Base-by-base conservation (phyloP, 2,888 invertebrate species). In the Nebria salina region DNA sequence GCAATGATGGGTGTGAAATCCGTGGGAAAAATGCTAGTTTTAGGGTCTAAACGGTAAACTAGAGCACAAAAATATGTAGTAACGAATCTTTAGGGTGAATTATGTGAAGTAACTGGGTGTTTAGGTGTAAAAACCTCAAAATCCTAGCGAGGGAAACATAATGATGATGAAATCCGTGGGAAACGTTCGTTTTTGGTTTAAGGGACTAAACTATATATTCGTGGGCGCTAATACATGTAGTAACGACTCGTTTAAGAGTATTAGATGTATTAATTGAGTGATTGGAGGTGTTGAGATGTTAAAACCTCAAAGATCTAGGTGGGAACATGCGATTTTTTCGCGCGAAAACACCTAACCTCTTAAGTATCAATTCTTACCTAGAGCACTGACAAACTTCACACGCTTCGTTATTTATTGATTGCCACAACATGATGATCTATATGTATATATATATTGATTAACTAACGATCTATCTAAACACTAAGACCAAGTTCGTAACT, bases 311-410 rank as follows among this genome's bases (percentile, higher is more conserved):
- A 54, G 54, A 54, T 54, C 54, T 15, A 79, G 66, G 74, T 73
- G 68, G 68, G 15, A 73, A 68, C 43, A 41, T 20, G 74, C 34
- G 13, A 74, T 26, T 68, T 79, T 79, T 41, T 43, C 79, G 79
- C 74, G 66, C 26, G 74, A 79, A 79, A 74, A n/a, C 65, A 68
- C 43, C 66, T 26, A 15, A 73, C 41, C 15, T 42, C 13, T 20
- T 4, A 66, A 64, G 20, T 20, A 75, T 68, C 11, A 41, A 9
- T 13, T 54, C 83, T 85, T 89, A 89, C 89, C 89, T 90, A 84
- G 89, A 87, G 86, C 88, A 90, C 83, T 89, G 88, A 84, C 88
- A 90, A 84, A 88, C 87, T 83, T 89, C 89, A 85, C 89, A 89
- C 70, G 88, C 86, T 81, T 88, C 88, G 68, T 84, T 54, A 54